These are phyloP conservation scores for Falco biarmicus DNA, from an alignment of 2,797 vertebrate species.

Conservation along the genomic window DNA sequence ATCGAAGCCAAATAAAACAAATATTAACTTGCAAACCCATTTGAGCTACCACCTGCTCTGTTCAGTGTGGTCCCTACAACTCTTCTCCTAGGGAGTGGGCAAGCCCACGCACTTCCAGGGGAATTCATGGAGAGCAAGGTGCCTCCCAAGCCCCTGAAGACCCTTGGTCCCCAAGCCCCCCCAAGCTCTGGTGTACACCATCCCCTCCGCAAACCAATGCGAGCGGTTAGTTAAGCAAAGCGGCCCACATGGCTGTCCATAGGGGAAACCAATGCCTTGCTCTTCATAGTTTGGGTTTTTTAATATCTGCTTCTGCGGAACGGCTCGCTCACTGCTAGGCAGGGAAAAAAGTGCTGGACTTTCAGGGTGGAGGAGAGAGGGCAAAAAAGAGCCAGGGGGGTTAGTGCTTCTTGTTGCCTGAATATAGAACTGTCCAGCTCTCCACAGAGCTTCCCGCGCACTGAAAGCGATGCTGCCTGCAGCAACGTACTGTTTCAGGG, in stretches of 20 bases:
- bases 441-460: background rate
- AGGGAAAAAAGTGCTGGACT: background rate
- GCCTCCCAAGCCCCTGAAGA: background rate
- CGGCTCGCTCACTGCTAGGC: background rate
- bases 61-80: background rate
- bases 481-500: rapidly evolving
- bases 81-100: background rate
- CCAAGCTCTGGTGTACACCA: background rate
- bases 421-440: background rate
- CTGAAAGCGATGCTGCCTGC: background rate
- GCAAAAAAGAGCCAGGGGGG: background rate
- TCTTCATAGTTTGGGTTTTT: background rate
- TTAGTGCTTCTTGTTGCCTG: background rate
- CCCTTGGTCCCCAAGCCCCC: background rate
- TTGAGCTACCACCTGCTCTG: background rate
- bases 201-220: rapidly evolving
- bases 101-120: rapidly evolving
- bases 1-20: background rate
- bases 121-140: background rate
- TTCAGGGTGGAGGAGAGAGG: rapidly evolving
- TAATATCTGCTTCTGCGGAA: background rate
- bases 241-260: background rate
- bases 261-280: background rate
- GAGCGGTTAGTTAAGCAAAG: background rate
- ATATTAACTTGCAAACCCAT: background rate